Percentiles rank a stretch among this genome's conserved stretches.
These are phyloP conservation scores for Agrypnia vestita DNA, from an alignment of 1,140 invertebrate genomes.

Conservation along the genomic window DNA sequence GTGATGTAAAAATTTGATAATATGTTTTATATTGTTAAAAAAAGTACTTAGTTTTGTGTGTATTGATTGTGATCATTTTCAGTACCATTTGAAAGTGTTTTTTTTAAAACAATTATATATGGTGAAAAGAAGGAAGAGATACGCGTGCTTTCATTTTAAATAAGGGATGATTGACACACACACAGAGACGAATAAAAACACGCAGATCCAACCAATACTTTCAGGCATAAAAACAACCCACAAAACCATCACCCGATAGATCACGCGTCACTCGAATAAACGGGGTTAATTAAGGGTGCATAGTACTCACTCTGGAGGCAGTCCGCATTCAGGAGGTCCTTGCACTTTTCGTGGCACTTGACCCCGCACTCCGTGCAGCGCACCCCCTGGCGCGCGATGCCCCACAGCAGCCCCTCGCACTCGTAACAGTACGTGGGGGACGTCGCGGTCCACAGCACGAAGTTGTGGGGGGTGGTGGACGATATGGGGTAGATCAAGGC, in stretches of 20 bases:
- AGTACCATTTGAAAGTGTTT: too few relatives aligned
- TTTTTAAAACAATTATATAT: too few relatives aligned
- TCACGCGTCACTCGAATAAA: constrained; percentile 37
- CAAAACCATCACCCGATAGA: not conserved
- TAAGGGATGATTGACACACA: not conserved
- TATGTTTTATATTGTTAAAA: too few relatives aligned
- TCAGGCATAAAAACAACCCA: not conserved
- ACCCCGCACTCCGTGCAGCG: constrained; percentile 99
- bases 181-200: not conserved
- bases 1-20: too few relatives aligned
- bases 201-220: not conserved
- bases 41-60: too few relatives aligned
- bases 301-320: constrained; percentile 95
- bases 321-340: constrained; percentile 99
- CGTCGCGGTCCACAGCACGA: constrained; percentile 98
- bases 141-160: too few relatives aligned
- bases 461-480: constrained; percentile 99
- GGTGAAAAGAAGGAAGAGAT: too few relatives aligned
- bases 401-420: constrained; percentile 99
- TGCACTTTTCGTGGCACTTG: constrained; percentile 99
- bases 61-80: too few relatives aligned
- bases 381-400: constrained; percentile 97
- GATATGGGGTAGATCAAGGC: constrained; percentile 99
- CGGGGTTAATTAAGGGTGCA: not conserved
- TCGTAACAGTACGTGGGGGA: constrained; percentile 99